These are phyloP conservation scores for Tribolium freemani DNA, from an alignment of 2,888 invertebrate genomes.

Conservation along the genomic window DNA sequence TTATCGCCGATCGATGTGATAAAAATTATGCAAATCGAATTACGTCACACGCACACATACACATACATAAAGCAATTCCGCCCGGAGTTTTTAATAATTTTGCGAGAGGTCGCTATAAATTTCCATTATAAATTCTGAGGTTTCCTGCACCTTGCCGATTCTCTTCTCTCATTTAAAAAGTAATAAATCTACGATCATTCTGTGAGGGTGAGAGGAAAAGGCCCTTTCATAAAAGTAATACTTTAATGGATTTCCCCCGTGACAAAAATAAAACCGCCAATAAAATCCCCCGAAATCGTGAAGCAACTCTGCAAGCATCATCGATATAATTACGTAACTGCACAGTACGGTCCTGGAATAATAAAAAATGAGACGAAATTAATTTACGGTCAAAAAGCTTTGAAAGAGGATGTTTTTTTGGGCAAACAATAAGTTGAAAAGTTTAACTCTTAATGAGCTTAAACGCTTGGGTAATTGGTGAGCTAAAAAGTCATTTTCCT, in stretches of 20 bases:
- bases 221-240: slow-evolving; percentile 8
- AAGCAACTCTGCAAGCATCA: slow-evolving; percentile 22
- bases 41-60: background rate
- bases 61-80: slow-evolving; percentile 30
- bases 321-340: slow-evolving; percentile 35
- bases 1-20: background rate
- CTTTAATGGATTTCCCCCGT: slow-evolving; percentile 32
- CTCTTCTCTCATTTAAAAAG: slow-evolving; percentile 20
- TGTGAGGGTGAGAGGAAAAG: background rate
- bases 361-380: slow-evolving; percentile 33
- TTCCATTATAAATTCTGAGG: slow-evolving; percentile 35
- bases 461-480: background rate
- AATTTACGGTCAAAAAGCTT: slow-evolving; percentile 39
- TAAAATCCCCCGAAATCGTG: slow-evolving; percentile 22
- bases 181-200: slow-evolving; percentile 1
- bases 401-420: background rate
- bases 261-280: slow-evolving; percentile 31
- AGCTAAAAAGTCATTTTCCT: background rate
- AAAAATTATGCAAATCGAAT: slow-evolving; percentile 13
- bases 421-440: background rate
- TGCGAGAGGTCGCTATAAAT: slow-evolving; percentile 19
- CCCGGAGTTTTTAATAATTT: slow-evolving; percentile 24
- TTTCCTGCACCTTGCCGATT: slow-evolving; percentile 9
- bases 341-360: slow-evolving; percentile 19
- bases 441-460: background rate